phyloP scores from a whole-genome alignment of 2,888 invertebrate species.

The Lasioglossum villosulum region DNA sequence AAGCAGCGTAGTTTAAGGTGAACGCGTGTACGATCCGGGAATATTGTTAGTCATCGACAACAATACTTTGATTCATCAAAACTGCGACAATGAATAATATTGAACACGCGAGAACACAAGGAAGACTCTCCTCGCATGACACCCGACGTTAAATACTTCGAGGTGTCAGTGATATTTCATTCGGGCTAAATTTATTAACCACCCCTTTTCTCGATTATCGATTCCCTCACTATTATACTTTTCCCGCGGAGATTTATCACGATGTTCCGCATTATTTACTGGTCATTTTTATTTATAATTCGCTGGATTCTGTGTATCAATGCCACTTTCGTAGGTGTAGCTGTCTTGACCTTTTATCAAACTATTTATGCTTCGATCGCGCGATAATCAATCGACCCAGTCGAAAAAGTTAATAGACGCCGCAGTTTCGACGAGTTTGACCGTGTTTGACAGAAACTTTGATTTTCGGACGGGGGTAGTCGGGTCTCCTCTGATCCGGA shows the following conservation, averaged over 20 bases:
- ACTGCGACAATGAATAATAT: neutral
- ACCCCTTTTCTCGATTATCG: slow-evolving; percentile 2
- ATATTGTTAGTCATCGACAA: neutral
- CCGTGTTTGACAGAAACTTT: neutral
- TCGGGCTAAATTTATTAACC: neutral
- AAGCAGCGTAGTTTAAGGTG: neutral
- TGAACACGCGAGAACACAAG: neutral
- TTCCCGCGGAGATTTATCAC: neutral
- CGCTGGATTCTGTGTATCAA: neutral
- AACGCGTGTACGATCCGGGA: neutral
- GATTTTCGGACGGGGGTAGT: neutral
- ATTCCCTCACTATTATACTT: neutral
- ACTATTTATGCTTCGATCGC: neutral
- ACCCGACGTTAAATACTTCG: neutral
- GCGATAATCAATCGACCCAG: neutral
- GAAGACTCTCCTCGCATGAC: neutral
- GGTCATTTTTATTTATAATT: neutral
- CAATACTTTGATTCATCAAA: neutral
- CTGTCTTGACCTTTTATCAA: neutral
- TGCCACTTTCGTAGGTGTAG: neutral
- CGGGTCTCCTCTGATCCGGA: neutral
- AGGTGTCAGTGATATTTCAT: neutral
- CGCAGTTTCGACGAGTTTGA: neutral
- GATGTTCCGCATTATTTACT: neutral
- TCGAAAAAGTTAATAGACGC: neutral